These are phyloP conservation scores for Tragelaphus buxtoni DNA, from an alignment of 2,113 vertebrate genomes.

Conservation along the genomic window DNA sequence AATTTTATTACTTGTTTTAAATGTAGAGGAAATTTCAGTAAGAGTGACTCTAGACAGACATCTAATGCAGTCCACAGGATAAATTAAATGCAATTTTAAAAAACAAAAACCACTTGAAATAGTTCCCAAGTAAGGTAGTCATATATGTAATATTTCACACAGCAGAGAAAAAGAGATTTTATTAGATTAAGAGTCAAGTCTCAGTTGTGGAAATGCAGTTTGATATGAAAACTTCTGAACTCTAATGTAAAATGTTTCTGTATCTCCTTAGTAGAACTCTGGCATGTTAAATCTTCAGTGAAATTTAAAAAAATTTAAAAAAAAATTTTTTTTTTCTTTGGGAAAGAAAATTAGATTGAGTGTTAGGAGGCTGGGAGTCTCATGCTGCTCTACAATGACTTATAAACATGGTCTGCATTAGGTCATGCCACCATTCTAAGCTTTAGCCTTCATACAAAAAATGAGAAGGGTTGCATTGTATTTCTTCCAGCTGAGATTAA, in stretches of 20 bases:
- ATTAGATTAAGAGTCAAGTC: neutral
- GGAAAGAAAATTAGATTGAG: neutral
- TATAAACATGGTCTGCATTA: neutral
- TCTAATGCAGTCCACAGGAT: neutral
- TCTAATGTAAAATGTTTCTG: neutral
- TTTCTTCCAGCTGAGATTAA: neutral
- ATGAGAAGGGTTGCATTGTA: neutral
- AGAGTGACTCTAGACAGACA: neutral
- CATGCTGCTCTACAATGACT: neutral
- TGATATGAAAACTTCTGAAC: neutral
- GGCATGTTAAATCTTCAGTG: neutral
- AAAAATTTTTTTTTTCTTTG: fast-evolving
- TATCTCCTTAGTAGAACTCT: neutral
- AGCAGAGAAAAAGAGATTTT: neutral
- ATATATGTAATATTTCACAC: neutral
- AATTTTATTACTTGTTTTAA: slow-evolving; percentile 1
- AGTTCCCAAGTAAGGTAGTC: neutral
- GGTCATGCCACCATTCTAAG: neutral
- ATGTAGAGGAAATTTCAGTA: neutral
- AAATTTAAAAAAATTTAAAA: fast-evolving
- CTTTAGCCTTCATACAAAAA: neutral
- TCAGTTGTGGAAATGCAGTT: neutral
- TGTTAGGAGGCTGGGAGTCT: neutral
- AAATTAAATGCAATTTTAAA: neutral
- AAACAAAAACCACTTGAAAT: neutral